phyloP scores from a whole-genome alignment of 2,888 invertebrate genomes.

The Tyria jacobaeae region DNA sequence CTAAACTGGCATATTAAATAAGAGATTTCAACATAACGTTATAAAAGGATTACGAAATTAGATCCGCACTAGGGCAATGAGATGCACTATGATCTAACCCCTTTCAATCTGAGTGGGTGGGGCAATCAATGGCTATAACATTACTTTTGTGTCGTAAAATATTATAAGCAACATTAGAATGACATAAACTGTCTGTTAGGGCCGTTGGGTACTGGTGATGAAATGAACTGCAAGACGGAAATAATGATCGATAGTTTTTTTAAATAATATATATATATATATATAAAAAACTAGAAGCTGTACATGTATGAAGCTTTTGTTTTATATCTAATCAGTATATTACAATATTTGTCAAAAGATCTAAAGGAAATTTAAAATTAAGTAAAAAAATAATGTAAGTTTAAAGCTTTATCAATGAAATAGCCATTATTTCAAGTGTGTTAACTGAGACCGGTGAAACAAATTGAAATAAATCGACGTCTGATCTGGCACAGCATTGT shows the following conservation, averaged over 20 bases:
- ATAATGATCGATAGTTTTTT: no score
- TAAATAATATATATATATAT: no score
- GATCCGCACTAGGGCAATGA: neutral
- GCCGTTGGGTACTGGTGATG: no score
- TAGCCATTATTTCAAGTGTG: slow-evolving; percentile 1
- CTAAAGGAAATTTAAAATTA: neutral
- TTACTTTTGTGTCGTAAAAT: neutral
- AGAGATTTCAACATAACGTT: neutral
- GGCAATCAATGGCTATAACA: neutral
- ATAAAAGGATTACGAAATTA: neutral
- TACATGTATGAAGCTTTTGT: no score
- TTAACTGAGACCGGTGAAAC: slow-evolving; percentile 15
- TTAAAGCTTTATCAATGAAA: neutral
- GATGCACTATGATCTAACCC: slow-evolving; percentile 1
- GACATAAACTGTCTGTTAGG: no score
- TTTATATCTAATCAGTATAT: no score
- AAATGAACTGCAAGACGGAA: no score
- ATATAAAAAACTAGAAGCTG: no score
- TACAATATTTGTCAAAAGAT: neutral
- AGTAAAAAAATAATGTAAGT: neutral
- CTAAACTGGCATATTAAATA: neutral
- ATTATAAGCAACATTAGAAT: no score
- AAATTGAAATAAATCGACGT: slow-evolving; percentile 51
- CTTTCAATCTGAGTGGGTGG: neutral
- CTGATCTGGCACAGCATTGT: slow-evolving; percentile 69